phyloP scores from a whole-genome alignment of 2,888 invertebrate genomes.

The Chydorus sphaericus region DNA sequence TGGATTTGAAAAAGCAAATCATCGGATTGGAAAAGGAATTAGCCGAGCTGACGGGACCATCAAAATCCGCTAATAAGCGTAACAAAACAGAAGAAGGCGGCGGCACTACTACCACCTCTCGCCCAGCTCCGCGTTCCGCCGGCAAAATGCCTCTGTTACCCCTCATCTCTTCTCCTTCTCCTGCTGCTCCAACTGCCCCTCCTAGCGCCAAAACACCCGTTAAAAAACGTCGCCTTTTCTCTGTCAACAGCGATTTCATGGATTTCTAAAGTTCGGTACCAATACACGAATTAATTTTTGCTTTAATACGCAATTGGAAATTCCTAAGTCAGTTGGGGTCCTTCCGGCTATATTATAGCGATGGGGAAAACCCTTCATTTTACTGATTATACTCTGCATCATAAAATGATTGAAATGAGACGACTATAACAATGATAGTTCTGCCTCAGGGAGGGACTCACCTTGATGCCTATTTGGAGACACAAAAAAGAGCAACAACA shows the following conservation, averaged over 20 bases:
- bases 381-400: too few species aligned
- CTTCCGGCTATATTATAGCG: too few species aligned
- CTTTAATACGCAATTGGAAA: background rate
- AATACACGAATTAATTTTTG: background rate
- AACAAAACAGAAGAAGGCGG: background rate
- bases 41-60: background rate
- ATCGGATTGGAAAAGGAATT: background rate
- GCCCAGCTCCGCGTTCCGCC: background rate
- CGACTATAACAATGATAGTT: too few species aligned
- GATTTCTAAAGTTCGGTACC: background rate
- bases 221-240: background rate
- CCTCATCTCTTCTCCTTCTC: background rate
- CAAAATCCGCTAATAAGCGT: background rate
- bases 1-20: background rate
- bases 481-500: too few species aligned
- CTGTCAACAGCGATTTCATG: background rate
- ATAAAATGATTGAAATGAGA: too few species aligned
- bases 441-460: slow-evolving; percentile 1
- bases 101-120: background rate
- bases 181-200: background rate
- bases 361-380: too few species aligned
- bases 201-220: too few species aligned
- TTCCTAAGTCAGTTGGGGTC: too few species aligned
- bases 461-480: too few species aligned
- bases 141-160: too few species aligned